Evolutionary conservation across 2,888 invertebrate species (phyloP).

Genomic region (Phyto melanocephala): DNA sequence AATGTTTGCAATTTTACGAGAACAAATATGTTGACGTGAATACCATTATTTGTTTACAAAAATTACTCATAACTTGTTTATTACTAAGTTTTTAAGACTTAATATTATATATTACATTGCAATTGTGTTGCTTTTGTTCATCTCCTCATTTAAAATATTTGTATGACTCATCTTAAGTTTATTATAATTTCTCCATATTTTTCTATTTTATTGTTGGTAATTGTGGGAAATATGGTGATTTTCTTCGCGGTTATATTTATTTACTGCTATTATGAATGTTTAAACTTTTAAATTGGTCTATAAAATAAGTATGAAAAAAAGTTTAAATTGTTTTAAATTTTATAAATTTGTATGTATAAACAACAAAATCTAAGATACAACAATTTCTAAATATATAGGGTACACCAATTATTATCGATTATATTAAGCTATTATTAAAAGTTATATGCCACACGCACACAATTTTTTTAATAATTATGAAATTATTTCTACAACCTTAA

Average conservation of each 20-base stretch:
- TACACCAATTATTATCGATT: too few relatives aligned
- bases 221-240: neutral
- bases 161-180: neutral
- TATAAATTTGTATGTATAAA: too few relatives aligned
- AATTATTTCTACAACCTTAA: neutral
- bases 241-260: neutral
- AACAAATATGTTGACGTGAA: neutral
- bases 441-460: too few relatives aligned
- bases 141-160: neutral
- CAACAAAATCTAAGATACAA: too few relatives aligned
- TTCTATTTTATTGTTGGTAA: neutral
- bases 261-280: too few relatives aligned
- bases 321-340: too few relatives aligned
- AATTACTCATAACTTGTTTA: neutral
- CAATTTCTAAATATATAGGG: too few relatives aligned
- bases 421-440: too few relatives aligned
- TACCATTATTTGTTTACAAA: neutral
- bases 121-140: slow-evolving; percentile 8
- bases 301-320: too few relatives aligned
- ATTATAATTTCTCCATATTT: neutral
- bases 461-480: neutral
- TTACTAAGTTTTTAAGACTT: neutral
- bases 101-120: slow-evolving; percentile 9
- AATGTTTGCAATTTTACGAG: too few relatives aligned
- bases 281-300: too few relatives aligned